Conservation (phyloP, 2,113 vertebrate species). For the Poeciliopsis occidentalis region DNA sequence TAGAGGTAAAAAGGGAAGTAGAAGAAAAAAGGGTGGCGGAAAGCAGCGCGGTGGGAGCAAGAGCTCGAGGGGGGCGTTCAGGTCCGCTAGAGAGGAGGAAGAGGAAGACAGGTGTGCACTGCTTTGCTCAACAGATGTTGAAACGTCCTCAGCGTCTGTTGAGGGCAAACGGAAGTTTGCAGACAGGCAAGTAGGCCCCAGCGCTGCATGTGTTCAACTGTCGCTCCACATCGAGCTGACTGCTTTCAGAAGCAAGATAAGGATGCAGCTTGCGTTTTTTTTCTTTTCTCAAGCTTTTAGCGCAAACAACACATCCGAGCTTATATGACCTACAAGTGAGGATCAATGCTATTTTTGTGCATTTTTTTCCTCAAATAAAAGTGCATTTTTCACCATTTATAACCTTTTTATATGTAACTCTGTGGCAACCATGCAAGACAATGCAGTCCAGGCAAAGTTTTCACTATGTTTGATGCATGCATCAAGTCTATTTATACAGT, state of each 20-base stretch:
- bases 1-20: slow-evolving; percentile 62
- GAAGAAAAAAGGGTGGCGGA: slow-evolving; percentile 19
- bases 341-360: neutral
- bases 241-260: slow-evolving; percentile 43
- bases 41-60: slow-evolving; percentile 38
- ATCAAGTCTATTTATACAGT: slow-evolving; percentile 77
- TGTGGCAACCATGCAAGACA: slow-evolving; percentile 43
- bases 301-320: neutral
- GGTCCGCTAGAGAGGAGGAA: slow-evolving; percentile 69
- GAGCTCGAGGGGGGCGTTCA: slow-evolving; percentile 21
- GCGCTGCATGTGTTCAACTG: slow-evolving; percentile 67
- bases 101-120: slow-evolving; percentile 79
- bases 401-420: slow-evolving; percentile 45
- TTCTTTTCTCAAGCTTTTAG: slow-evolving; percentile 23
- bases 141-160: slow-evolving; percentile 72
- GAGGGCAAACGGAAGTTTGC: slow-evolving; percentile 70
- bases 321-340: neutral
- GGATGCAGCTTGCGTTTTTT: slow-evolving; percentile 24
- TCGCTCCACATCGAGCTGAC: slow-evolving; percentile 29
- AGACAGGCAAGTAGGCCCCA: slow-evolving; percentile 50
- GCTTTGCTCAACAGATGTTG: slow-evolving; percentile 78
- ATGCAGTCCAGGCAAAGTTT: slow-evolving; percentile 52
- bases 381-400: neutral
- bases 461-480: slow-evolving; percentile 57
- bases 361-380: neutral